phyloP scores from a whole-genome alignment of 2,797 vertebrate species.

The Ataeniobius toweri region DNA sequence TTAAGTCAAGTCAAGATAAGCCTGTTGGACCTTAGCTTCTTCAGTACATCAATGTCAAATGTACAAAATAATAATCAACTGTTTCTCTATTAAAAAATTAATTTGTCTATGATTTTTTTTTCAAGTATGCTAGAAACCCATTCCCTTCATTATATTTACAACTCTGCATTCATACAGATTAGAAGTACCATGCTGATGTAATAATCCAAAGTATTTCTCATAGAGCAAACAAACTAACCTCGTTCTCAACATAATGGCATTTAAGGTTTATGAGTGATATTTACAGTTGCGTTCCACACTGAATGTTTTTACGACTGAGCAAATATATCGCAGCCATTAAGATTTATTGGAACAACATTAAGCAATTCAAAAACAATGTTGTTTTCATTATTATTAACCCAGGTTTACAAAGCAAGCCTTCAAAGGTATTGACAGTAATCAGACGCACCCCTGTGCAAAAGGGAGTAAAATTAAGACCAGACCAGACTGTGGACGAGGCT shows the following conservation, averaged over 20 bases:
- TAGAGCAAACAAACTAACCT: conserved; percentile 1
- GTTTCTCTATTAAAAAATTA: background rate
- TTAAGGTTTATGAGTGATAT: background rate
- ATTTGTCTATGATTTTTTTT: background rate
- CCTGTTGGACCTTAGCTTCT: background rate
- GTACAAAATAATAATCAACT: background rate
- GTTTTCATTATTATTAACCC: conserved; percentile 43
- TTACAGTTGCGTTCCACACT: background rate
- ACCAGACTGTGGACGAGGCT: conserved; percentile 87
- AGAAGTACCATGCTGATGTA: background rate
- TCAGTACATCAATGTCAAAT: background rate
- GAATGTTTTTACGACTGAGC: background rate
- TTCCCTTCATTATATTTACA: conserved; percentile 13
- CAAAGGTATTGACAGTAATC: conserved; percentile 69
- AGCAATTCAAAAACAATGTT: conserved; percentile 17
- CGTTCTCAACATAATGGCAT: background rate
- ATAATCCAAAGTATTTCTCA: background rate
- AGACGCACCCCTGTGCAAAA: conserved; percentile 90
- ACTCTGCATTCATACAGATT: background rate
- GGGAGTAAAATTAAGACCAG: conserved; percentile 93
- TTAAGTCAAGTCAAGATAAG: background rate
- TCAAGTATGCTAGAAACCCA: background rate
- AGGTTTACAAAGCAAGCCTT: conserved; percentile 59
- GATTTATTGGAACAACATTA: conserved; percentile 14
- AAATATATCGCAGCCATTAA: background rate